Percentiles rank a stretch among this genome's conserved stretches.
Evolutionary conservation across 2,888 invertebrate species (phyloP).

Genomic region (Protula sp.): DNA sequence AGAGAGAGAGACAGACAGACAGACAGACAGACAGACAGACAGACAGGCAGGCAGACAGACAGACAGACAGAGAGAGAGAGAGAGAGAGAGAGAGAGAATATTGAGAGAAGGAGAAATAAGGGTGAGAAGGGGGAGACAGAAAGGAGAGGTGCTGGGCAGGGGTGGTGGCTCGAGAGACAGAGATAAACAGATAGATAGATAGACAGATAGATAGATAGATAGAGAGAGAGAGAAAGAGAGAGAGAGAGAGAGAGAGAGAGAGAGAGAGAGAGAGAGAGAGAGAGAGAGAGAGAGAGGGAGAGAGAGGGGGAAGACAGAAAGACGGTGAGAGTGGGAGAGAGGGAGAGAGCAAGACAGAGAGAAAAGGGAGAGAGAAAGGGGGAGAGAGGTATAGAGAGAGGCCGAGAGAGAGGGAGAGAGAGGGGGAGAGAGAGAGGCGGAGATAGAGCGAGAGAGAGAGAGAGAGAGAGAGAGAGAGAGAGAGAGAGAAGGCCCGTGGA

Average conservation of each 20-base stretch:
- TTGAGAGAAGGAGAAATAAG: neutral
- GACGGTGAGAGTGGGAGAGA: neutral
- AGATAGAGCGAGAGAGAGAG: too few species aligned
- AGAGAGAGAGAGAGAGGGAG: neutral
- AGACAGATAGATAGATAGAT: too few species aligned
- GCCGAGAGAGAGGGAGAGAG: too few species aligned
- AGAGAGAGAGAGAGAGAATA: neutral
- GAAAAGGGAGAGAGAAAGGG: too few species aligned
- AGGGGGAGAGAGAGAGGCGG: neutral
- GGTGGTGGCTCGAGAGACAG: too few species aligned
- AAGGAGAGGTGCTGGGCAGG: neutral
- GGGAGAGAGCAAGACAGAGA: too few species aligned
- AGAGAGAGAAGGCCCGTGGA: neutral
- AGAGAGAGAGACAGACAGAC: neutral
- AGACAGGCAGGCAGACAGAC: too few species aligned
- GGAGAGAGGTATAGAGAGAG: too few species aligned
- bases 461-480: neutral
- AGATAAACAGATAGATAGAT: too few species aligned
- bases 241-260: neutral
- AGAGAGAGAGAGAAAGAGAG: too few species aligned
- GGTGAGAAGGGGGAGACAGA: neutral
- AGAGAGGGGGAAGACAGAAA: neutral
- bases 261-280: neutral
- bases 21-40: neutral
- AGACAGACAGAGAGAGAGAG: too few species aligned